phyloP scores from a whole-genome alignment of 2,113 vertebrate genomes.

The Amblyornis subalaris region DNA sequence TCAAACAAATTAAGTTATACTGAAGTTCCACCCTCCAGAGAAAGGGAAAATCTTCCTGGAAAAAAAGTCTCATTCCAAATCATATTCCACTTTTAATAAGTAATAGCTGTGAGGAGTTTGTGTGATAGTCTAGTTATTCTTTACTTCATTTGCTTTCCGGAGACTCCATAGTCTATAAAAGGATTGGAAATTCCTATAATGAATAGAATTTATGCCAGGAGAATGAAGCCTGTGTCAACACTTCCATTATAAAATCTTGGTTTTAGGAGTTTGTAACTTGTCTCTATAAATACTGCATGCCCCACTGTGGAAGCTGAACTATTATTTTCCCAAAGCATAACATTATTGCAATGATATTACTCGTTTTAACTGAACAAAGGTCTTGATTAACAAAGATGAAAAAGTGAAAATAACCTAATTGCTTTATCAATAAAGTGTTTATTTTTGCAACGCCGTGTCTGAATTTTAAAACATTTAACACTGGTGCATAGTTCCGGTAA shows the following conservation, averaged over 20 bases:
- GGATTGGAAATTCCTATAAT: slow-evolving; percentile 50
- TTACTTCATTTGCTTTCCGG: slow-evolving; percentile 17
- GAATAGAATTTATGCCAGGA: slow-evolving; percentile 21
- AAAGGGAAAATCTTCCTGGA: neutral
- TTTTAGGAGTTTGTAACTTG: neutral
- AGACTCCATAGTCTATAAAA: slow-evolving; percentile 35
- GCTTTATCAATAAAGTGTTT: neutral
- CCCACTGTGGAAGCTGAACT: neutral
- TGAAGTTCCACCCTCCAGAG: neutral
- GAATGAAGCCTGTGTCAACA: slow-evolving; percentile 36
- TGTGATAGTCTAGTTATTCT: neutral
- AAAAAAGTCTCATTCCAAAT: neutral
- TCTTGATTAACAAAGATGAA: neutral
- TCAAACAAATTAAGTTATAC: neutral
- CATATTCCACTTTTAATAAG: neutral
- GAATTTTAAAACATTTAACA: neutral
- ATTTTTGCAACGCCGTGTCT: neutral
- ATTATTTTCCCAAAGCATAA: neutral
- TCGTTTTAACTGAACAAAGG: neutral
- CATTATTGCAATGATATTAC: neutral
- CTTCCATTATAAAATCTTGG: slow-evolving; percentile 30
- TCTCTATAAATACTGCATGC: slow-evolving; percentile 1
- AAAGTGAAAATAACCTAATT: neutral
- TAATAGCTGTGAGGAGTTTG: neutral
- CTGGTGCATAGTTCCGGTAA: neutral